Conservation (phyloP, 1,140 invertebrate genomes). For the Leptinotarsa texana region DNA sequence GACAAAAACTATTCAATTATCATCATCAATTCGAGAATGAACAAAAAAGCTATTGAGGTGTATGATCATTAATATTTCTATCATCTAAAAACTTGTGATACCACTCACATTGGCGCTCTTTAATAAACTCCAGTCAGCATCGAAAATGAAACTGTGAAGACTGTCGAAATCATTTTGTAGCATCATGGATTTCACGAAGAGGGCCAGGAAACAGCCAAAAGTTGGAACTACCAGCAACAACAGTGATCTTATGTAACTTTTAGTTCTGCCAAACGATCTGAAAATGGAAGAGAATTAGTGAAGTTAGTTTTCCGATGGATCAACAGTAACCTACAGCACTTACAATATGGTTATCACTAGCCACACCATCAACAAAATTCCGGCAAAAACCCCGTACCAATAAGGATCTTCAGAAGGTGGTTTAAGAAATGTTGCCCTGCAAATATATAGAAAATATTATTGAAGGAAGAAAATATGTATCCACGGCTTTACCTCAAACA, state of each 20-base stretch:
- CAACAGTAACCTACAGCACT: slow-evolving; percentile 34
- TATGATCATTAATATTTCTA: too few species aligned
- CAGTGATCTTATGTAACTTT: slow-evolving; percentile 56
- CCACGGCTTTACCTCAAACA: slow-evolving; percentile 58
- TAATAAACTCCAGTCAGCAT: slow-evolving; percentile 49
- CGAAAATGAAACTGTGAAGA: slow-evolving; percentile 40
- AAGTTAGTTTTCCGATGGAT: background rate
- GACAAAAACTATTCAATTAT: too few species aligned
- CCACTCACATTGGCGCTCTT: slow-evolving; percentile 46
- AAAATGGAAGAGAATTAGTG: slow-evolving; percentile 35
- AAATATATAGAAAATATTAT: slow-evolving; percentile 38
- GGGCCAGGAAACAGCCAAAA: slow-evolving; percentile 45
- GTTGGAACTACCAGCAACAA: slow-evolving; percentile 51
- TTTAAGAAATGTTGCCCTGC: slow-evolving; percentile 57
- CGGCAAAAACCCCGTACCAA: slow-evolving; percentile 58
- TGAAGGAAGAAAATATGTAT: too few species aligned
- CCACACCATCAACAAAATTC: slow-evolving; percentile 59
- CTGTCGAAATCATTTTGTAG: slow-evolving; percentile 38
- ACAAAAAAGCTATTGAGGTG: too few species aligned
- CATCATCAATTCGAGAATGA: too few species aligned
- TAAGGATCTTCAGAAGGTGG: slow-evolving; percentile 56
- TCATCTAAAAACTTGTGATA: background rate
- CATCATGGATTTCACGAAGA: slow-evolving; percentile 46
- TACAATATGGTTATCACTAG: slow-evolving; percentile 57
- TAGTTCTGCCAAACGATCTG: slow-evolving; percentile 57